Percentiles rank a stretch among this genome's conserved stretches.
Conservation (phyloP, 2,797 vertebrate genomes). For the Gallirallus australis region DNA sequence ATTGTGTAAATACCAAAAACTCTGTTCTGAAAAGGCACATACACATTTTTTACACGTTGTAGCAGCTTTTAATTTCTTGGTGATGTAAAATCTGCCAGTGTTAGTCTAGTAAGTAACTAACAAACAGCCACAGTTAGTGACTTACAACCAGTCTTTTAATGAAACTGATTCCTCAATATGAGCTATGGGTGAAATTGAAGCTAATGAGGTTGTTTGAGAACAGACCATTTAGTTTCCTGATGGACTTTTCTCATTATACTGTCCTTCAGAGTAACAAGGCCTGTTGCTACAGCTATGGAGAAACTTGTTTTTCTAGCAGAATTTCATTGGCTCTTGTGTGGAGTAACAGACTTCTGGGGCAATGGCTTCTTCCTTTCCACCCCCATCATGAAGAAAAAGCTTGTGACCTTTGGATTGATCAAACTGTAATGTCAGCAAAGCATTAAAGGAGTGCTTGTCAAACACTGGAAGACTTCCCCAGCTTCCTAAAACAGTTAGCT, state of each 20-base stretch:
- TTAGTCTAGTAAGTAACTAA: neutral
- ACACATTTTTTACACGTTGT: rapidly evolving
- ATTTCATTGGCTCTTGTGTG: neutral
- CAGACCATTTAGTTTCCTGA: neutral
- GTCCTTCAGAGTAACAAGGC: neutral
- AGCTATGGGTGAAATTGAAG: neutral
- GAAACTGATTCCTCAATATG: neutral
- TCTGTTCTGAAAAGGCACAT: neutral
- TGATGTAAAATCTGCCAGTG: neutral
- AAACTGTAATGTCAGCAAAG: neutral
- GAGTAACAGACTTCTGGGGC: neutral
- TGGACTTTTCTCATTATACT: neutral
- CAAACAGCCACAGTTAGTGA: neutral
- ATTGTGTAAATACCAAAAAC: slow-evolving; percentile 23
- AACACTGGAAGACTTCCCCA: neutral
- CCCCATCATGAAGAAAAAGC: neutral
- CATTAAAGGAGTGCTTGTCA: neutral
- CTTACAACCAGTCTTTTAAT: neutral
- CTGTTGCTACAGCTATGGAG: neutral
- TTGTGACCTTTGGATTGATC: neutral
- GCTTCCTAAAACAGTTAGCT: neutral
- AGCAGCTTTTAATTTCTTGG: neutral
- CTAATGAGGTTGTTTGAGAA: neutral
- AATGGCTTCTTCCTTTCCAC: neutral
- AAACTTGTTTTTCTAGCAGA: neutral